Conservation (phyloP, 1,140 invertebrate species). For the Formica selysi region DNA sequence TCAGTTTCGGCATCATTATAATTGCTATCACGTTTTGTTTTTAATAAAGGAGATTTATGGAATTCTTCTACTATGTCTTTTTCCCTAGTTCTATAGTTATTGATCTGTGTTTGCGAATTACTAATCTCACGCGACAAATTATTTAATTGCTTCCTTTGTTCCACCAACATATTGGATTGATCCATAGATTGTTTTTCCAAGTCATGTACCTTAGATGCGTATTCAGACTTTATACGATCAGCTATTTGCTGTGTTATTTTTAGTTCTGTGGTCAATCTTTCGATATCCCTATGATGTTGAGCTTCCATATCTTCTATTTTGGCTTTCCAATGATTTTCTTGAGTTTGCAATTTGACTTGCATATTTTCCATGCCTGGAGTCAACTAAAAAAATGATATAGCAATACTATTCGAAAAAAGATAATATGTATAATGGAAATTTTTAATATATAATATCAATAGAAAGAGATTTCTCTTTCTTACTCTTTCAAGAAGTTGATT, state of each 20-base stretch:
- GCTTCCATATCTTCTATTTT: conserved; percentile 83
- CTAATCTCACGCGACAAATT: conserved; percentile 74
- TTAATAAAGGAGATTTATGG: conserved; percentile 16
- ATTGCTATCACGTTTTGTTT: conserved; percentile 13
- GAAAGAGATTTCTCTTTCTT: conserved; percentile 45
- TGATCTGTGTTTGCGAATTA: conserved; percentile 67
- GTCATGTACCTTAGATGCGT: conserved; percentile 81
- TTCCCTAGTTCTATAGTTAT: conserved; percentile 25
- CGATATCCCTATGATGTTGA: conserved; percentile 82
- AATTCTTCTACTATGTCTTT: neutral
- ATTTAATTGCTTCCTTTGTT: conserved; percentile 83
- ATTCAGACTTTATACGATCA: conserved; percentile 78
- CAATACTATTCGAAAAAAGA: neutral
- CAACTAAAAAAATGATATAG: conserved; percentile 71
- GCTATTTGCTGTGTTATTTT: conserved; percentile 81
- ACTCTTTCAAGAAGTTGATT: conserved; percentile 79
- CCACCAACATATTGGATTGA: conserved; percentile 79
- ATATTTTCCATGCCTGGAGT: conserved; percentile 81
- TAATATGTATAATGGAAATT: neutral
- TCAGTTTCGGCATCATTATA: conserved; percentile 17
- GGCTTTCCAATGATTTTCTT: conserved; percentile 84
- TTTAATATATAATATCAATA: neutral
- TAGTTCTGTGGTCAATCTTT: conserved; percentile 81
- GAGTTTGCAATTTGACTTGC: conserved; percentile 80
- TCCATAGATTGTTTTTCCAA: conserved; percentile 80